A percentile compares a stretch with the other conserved stretches of the same genome.
These are phyloP conservation scores for Tanytarsus gracilentus DNA, from an alignment of 2,888 invertebrate genomes.

Conservation along the genomic window DNA sequence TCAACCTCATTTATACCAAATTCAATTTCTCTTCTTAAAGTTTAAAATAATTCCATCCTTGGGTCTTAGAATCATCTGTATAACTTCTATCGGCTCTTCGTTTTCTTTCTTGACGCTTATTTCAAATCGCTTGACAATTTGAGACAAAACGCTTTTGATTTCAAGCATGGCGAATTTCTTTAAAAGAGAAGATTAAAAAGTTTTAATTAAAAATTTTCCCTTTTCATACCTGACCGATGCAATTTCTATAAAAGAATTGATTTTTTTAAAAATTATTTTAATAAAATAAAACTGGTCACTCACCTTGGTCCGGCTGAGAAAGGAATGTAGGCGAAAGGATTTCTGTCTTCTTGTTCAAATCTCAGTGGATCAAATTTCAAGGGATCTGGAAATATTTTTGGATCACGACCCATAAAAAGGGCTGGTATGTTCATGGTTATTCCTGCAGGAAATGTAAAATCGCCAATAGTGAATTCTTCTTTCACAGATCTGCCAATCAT, in stretches of 20 bases:
- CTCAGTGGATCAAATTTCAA: conserved; percentile 38
- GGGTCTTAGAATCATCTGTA: no score
- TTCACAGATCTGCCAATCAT: neutral
- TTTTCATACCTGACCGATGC: conserved; percentile 38
- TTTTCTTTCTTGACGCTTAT: no score
- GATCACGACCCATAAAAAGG: conserved; percentile 37
- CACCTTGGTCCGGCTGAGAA: conserved; percentile 42
- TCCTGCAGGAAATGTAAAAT: conserved; percentile 35
- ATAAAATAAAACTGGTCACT: conserved; percentile 30
- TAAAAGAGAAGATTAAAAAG: no score
- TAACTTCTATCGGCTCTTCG: no score
- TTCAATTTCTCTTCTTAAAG: neutral
- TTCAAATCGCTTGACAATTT: neutral
- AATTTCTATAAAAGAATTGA: neutral
- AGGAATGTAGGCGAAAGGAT: conserved; percentile 36
- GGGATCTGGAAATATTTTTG: conserved; percentile 35
- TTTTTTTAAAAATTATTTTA: neutral
- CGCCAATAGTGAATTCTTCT: conserved; percentile 32
- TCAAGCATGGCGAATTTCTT: conserved; percentile 16
- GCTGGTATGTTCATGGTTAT: conserved; percentile 37
- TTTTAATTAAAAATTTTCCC: no score
- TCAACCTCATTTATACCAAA: no score
- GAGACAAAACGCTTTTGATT: neutral
- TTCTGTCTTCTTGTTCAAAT: conserved; percentile 32
- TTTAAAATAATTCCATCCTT: conserved; percentile 33